Evolutionary conservation across 1,140 invertebrate species (phyloP).

Genomic region (Leucophenga varia): DNA sequence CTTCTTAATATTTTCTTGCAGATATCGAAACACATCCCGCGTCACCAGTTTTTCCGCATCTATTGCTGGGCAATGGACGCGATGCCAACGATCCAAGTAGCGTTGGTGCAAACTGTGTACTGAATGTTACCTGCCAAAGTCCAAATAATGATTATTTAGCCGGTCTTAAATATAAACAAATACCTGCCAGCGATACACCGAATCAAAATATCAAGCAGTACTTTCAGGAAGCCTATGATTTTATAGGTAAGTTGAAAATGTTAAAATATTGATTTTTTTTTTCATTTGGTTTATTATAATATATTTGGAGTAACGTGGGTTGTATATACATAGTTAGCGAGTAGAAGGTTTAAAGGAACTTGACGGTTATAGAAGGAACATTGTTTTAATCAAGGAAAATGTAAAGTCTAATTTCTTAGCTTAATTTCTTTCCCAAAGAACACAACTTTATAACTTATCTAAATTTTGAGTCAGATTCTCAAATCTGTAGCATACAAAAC

Average conservation of each 20-base stretch:
- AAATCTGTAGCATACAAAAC: too few species aligned
- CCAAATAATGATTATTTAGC: conserved; percentile 70
- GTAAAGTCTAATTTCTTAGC: too few species aligned
- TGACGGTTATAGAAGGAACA: too few species aligned
- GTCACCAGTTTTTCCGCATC: conserved; percentile 81
- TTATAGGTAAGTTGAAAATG: conserved; percentile 74
- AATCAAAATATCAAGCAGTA: conserved; percentile 91
- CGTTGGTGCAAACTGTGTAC: conserved; percentile 74
- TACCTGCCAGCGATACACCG: conserved; percentile 81
- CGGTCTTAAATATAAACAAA: conserved; percentile 77
- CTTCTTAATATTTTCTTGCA: conserved; percentile 23
- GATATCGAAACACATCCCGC: conserved; percentile 78
- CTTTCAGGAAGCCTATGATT: conserved; percentile 87
- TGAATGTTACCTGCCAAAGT: conserved; percentile 81
- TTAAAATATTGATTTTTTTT: too few species aligned
- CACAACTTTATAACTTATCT: too few species aligned
- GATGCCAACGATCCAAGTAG: conserved; percentile 76
- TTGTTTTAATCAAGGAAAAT: too few species aligned
- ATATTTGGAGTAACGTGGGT: too few species aligned
- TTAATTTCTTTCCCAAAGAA: too few species aligned
- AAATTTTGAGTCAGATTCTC: too few species aligned
- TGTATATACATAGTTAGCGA: too few species aligned
- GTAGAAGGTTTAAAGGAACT: too few species aligned
- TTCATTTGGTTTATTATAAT: neutral
- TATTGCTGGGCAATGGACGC: conserved; percentile 83